Conservation (phyloP, 2,797 vertebrate genomes). For the Siniperca obscura region DNA sequence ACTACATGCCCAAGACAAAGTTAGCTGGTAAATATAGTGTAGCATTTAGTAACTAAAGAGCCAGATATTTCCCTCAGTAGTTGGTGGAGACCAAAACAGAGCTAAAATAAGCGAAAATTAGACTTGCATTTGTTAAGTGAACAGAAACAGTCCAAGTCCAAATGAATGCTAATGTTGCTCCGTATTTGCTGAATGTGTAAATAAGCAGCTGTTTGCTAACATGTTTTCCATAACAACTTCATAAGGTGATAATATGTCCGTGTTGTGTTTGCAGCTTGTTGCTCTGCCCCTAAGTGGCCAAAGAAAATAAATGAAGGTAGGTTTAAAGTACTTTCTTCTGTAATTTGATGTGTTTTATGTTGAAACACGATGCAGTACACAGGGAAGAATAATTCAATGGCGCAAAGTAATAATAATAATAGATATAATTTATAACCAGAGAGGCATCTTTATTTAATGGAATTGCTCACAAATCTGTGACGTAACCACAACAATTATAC, state of each 20-base stretch:
- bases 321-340: background rate
- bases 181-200: background rate
- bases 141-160: background rate
- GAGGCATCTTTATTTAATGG: background rate
- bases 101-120: background rate
- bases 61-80: too few relatives aligned
- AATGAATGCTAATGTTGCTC: background rate
- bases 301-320: background rate
- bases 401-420: background rate
- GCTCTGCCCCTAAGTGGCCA: background rate
- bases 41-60: too few relatives aligned
- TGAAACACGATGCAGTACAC: background rate
- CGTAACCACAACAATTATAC: too few relatives aligned
- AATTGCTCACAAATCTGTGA: background rate
- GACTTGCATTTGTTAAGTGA: background rate
- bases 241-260: background rate
- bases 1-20: too few relatives aligned
- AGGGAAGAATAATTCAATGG: background rate
- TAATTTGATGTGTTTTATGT: background rate
- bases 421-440: background rate
- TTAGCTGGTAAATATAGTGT: too few relatives aligned
- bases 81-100: background rate
- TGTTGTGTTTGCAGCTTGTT: background rate
- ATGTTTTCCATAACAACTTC: background rate
- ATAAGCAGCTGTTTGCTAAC: background rate